phyloP scores from a whole-genome alignment of 1,140 invertebrate species.

The Heliconius himera region DNA sequence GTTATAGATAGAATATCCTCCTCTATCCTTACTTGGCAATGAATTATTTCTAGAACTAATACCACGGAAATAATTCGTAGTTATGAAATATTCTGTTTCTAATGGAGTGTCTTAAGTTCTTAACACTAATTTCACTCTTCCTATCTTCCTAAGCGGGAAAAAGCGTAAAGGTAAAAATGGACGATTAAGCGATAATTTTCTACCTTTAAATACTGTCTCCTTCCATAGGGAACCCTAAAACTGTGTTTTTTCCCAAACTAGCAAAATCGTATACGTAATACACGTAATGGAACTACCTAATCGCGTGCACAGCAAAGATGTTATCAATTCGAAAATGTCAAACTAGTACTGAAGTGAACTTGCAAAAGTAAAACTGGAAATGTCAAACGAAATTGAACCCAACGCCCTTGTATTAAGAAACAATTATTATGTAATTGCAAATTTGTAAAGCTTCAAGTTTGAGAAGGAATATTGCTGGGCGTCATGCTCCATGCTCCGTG shows the following conservation, averaged over 20 bases:
- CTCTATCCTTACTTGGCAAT: too few species aligned
- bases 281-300: conserved; percentile 42
- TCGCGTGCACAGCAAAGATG: conserved; percentile 44
- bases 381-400: neutral
- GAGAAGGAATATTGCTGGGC: conserved; percentile 41
- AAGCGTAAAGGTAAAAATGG: too few species aligned
- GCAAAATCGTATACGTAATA: conserved; percentile 30
- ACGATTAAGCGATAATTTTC: too few species aligned
- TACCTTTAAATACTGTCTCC: too few species aligned
- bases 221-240: neutral
- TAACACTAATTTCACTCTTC: too few species aligned
- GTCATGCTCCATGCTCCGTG: conserved; percentile 36
- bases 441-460: conserved; percentile 32
- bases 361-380: conserved; percentile 5
- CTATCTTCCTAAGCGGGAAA: too few species aligned
- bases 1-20: too few species aligned
- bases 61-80: too few species aligned
- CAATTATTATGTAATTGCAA: neutral
- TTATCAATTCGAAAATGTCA: conserved; percentile 50
- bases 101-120: too few species aligned
- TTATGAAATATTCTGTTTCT: too few species aligned
- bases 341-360: conserved; percentile 32
- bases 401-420: neutral
- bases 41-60: too few species aligned
- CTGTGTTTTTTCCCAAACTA: neutral